Evolutionary conservation across 2,797 vertebrate genomes (phyloP), one percentile per base, ranked within the genome.

Genomic region (Acanthis flammea): DNA sequence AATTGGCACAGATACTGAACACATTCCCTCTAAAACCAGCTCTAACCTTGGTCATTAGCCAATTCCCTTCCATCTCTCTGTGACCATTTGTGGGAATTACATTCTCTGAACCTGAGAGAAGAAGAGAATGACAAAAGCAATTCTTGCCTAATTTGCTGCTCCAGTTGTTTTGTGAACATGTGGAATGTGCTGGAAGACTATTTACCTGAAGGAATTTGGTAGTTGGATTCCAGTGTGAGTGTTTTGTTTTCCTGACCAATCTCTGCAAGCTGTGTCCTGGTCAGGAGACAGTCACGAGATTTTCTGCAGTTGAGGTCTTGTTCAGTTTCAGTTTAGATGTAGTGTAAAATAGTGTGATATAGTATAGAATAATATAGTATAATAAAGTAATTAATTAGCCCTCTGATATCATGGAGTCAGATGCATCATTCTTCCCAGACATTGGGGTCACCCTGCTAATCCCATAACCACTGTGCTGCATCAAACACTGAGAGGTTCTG

Each of bases 401-500:
- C 10, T 54, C 31, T 54, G 53, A 7, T 54, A 23, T 7, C 31
- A n/a, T 23, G 53, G 31, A n/a, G 31, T 54, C 21, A 54, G 31
- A 54, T n/a, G 31, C 53, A 54, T 54, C 53, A 21, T 54, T 22
- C 51, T 54, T 22, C 31, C 31, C 53, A n/a, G 53, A 23, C 1
- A 1, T n/a, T 54, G 31, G 53, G 19, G 53, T 54, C 31, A n/a
- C 31, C 31, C 53, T 54, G 31, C 13, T 15, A 23, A n/a, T n/a
- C 31, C 21, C 1, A n/a, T 10, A 54, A 54, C 31, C 53, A 4
- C 11, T 78, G 54, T 66, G 44, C 39, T 53, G 21, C 42, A 75
- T 42, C 55, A 37, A 31, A 30, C 33, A 50, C 0, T 0, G 35
- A 45, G 27, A 62, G 39, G 28, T 39, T 86, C 24, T 4, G 1